Conservation (phyloP, 2,113 vertebrate species). For the Eonycteris spelaea region DNA sequence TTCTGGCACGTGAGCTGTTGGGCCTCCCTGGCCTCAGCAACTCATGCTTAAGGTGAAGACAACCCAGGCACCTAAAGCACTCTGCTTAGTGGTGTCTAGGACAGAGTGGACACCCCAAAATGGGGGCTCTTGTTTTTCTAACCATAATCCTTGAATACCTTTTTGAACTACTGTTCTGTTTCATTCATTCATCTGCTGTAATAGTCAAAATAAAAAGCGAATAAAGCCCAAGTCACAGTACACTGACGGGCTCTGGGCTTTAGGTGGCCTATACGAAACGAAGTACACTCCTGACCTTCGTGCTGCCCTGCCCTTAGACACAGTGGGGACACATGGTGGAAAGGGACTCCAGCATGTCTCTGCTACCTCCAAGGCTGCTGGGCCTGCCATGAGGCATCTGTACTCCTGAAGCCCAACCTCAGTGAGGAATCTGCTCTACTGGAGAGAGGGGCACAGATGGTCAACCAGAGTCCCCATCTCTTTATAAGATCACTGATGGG, state of each 20-base stretch:
- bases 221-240: background rate
- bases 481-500: background rate
- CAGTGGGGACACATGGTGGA: background rate
- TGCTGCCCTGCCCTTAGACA: background rate
- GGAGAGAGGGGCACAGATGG: rapidly evolving
- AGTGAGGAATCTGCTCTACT: background rate
- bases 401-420: rapidly evolving
- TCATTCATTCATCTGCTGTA: background rate
- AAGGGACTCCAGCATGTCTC: background rate
- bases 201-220: background rate
- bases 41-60: no score
- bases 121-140: background rate
- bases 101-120: no score
- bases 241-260: background rate
- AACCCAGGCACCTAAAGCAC: background rate
- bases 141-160: no score
- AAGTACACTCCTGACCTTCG: background rate
- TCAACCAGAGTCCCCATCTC: background rate
- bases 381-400: background rate
- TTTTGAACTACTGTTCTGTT: no score
- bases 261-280: no score
- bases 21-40: background rate
- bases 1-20: background rate
- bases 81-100: no score
- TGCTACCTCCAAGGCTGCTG: background rate